Evolutionary conservation across 2,113 vertebrate species (phyloP), one percentile per base, ranked within the genome.

Genomic region (Chamaea fasciata): DNA sequence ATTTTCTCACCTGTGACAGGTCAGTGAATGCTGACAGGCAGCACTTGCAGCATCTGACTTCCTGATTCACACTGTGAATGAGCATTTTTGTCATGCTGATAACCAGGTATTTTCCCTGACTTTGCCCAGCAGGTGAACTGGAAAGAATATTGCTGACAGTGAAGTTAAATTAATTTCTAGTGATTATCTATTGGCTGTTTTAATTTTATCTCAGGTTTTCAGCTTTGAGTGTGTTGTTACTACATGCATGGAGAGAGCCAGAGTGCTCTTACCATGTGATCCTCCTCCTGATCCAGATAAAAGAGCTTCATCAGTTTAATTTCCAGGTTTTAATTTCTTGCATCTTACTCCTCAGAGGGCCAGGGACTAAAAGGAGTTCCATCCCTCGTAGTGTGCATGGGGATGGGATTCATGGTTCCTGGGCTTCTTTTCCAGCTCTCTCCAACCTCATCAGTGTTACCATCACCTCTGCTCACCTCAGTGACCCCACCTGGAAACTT

Each of bases 381-480:
- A 47, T 44, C 35, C 23, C 27, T 74, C 0, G 0, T 6, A 35
- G 12, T 4, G 0, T 8, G 1, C 6, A 26, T 20, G 9, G 24
- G 22, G 56, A 37, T 44, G 35, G 15, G 33, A 62, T 41, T 67
- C 2, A 1, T 30, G 64, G 27, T 27, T 77, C 23, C 30, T 64
- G 47, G 24, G 39, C 35, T 81, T 86, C 6, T 42, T 77, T 90
- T 91, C 69, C 69, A 92, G 18, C 33, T 87, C 22, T 24, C 47
- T 78, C 31, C 62, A 52, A 8, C 41, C 70, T 76, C 11, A 33
- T 87, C 42, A 42, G 13, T 44, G 50, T 71, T 65, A 10, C 46
- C 50, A 17, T 65, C 83, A 15, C 60, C 39, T 47, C 60, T 37
- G 33, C 28, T 55, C 8, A 13, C 69, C 65, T 71, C 73, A 71